A percentile compares a stretch with the other conserved stretches of the same genome.
Conservation (phyloP, 2,888 invertebrate species). For the Abrostola tripartita region DNA sequence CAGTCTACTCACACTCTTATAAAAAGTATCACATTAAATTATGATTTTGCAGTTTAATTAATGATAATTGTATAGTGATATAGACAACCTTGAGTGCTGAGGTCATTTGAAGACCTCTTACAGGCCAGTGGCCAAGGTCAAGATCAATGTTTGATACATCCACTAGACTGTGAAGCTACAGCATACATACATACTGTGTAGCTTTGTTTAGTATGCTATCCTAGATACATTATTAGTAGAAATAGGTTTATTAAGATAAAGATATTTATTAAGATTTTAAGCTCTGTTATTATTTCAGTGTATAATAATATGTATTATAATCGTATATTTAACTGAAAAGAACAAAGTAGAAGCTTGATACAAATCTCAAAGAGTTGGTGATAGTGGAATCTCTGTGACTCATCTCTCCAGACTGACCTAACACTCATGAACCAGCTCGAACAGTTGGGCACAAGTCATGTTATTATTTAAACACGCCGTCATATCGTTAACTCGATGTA, state of each 20-base stretch:
- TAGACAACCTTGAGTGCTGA: constrained; percentile 42
- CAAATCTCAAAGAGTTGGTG: constrained; percentile 14
- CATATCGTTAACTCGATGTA: background rate
- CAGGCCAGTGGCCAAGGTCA: constrained; percentile 43
- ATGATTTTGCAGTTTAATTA: constrained; percentile 22
- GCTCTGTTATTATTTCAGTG: no score
- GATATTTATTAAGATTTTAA: no score
- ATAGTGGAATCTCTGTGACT: constrained; percentile 30
- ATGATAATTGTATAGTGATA: constrained; percentile 22
- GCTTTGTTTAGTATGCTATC: no score
- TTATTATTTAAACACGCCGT: constrained; percentile 2
- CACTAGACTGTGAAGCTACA: constrained; percentile 5
- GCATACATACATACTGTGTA: background rate
- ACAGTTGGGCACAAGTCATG: constrained; percentile 17
- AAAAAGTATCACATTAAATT: constrained; percentile 11
- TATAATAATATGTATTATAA: no score
- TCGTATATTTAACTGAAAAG: background rate
- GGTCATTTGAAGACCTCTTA: constrained; percentile 27
- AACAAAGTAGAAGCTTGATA: constrained; percentile 31
- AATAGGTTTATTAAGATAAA: no score
- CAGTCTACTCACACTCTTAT: background rate
- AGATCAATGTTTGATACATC: constrained; percentile 29
- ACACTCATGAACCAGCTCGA: constrained; percentile 31
- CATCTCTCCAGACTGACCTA: constrained; percentile 25
- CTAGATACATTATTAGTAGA: no score